Percentiles rank a stretch among this genome's conserved stretches.
Conservation (phyloP, 2,888 invertebrate genomes). For the Cynaeus angustus region DNA sequence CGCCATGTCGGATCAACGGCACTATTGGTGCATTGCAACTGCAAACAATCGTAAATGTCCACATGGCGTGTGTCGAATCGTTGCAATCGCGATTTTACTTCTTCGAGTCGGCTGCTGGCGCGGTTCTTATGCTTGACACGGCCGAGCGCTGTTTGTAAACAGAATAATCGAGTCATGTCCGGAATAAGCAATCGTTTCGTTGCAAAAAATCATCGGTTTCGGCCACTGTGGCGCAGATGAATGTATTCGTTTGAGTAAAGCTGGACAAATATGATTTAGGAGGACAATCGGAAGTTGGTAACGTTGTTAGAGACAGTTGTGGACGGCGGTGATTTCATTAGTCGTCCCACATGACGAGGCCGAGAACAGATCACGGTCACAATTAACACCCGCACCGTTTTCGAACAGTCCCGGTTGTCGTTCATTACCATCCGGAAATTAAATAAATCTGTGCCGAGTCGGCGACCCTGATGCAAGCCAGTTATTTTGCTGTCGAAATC, state of each 20-base stretch:
- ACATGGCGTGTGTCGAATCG: constrained; percentile 58
- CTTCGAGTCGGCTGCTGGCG: constrained; percentile 50
- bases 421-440: constrained; percentile 66
- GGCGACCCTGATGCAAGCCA: constrained; percentile 57
- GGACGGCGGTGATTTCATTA: constrained; percentile 52
- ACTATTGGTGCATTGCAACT: constrained; percentile 50
- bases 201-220: constrained; percentile 36
- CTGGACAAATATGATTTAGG: constrained; percentile 31
- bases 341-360: constrained; percentile 49
- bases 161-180: constrained; percentile 69
- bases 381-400: constrained; percentile 50
- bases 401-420: constrained; percentile 59
- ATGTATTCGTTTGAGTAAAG: constrained; percentile 21
- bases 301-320: constrained; percentile 46
- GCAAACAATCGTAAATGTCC: constrained; percentile 57
- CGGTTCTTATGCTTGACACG: constrained; percentile 67
- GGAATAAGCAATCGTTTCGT: constrained; percentile 66
- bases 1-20: constrained; percentile 48
- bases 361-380: constrained; percentile 50
- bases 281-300: constrained; percentile 50
- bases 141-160: constrained; percentile 69
- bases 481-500: constrained; percentile 64
- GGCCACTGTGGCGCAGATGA: constrained; percentile 28
- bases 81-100: constrained; percentile 50
- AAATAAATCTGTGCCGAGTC: constrained; percentile 65